A percentile compares a stretch with the other conserved stretches of the same genome.
Evolutionary conservation across 1,140 invertebrate genomes (phyloP).

Genomic region (Bombus turneri): DNA sequence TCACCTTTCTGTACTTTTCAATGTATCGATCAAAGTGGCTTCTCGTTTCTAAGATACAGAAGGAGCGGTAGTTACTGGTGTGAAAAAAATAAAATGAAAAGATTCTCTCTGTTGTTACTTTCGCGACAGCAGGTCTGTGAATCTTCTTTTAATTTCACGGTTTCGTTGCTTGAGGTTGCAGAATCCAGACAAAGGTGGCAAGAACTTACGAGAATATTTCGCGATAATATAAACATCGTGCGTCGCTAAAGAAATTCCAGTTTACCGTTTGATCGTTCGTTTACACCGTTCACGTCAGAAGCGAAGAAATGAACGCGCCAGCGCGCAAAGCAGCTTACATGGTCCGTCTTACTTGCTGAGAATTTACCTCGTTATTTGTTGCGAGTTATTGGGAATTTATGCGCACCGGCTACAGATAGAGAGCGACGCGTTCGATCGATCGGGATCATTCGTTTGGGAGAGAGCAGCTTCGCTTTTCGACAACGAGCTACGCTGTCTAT

Average conservation of each 20-base stretch:
- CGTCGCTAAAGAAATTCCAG: neutral
- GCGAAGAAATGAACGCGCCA: neutral
- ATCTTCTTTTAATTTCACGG: neutral
- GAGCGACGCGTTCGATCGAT: constrained; percentile 3
- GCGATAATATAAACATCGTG: neutral
- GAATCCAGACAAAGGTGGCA: neutral
- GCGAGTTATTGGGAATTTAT: constrained; percentile 44
- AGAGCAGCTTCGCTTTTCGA: constrained; percentile 10
- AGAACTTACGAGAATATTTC: neutral
- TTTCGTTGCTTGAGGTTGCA: neutral
- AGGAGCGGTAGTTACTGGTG: no score
- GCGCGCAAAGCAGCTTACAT: constrained; percentile 46
- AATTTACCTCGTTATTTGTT: constrained; percentile 38
- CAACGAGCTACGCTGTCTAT: constrained; percentile 9
- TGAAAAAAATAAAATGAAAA: no score
- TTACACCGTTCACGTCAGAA: neutral
- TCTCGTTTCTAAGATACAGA: no score
- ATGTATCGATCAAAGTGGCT: no score
- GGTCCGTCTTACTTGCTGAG: neutral
- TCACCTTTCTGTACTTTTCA: no score
- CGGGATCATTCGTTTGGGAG: constrained; percentile 22
- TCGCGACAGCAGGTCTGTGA: neutral
- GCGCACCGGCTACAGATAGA: neutral
- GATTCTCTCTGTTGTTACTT: no score
- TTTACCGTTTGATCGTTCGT: neutral